A percentile compares a stretch with the other conserved stretches of the same genome.
Conservation (phyloP, 2,797 vertebrate genomes). For the Crax fasciolata region DNA sequence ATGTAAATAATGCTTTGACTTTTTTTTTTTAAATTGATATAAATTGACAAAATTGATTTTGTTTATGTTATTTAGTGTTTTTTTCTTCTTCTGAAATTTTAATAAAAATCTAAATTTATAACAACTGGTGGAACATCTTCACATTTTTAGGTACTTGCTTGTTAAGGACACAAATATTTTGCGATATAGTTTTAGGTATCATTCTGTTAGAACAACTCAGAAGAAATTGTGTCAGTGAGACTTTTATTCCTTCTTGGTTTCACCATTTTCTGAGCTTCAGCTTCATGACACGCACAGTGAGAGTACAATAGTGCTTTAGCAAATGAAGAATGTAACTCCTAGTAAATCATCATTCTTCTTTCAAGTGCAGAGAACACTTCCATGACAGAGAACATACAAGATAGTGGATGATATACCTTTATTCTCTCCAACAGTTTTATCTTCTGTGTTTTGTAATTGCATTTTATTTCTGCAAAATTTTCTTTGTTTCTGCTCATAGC, state of each 20-base stretch:
- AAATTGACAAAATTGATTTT: neutral
- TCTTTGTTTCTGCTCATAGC: neutral
- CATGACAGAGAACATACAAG: neutral
- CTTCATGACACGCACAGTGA: neutral
- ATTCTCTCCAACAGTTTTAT: slow-evolving; percentile 7
- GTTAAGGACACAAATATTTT: neutral
- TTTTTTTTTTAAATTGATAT: too few species aligned
- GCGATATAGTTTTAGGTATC: neutral
- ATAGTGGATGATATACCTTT: neutral
- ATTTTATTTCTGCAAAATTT: slow-evolving; percentile 7
- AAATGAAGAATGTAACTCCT: neutral
- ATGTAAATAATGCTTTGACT: neutral
- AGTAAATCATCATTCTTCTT: slow-evolving; percentile 3
- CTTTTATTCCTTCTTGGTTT: neutral
- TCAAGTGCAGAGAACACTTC: neutral
- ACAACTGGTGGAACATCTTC: neutral
- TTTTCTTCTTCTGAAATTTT: neutral
- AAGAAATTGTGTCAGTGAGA: neutral
- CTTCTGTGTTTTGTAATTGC: slow-evolving; percentile 16
- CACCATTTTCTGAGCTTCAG: neutral
- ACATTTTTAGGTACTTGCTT: neutral
- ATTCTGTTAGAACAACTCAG: neutral
- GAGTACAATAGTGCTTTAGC: neutral
- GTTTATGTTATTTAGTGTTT: neutral
- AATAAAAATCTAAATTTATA: neutral